Percentiles rank a stretch among this genome's conserved stretches.
Conservation (phyloP, 2,888 invertebrate genomes). For the Geotrupes spiniger region DNA sequence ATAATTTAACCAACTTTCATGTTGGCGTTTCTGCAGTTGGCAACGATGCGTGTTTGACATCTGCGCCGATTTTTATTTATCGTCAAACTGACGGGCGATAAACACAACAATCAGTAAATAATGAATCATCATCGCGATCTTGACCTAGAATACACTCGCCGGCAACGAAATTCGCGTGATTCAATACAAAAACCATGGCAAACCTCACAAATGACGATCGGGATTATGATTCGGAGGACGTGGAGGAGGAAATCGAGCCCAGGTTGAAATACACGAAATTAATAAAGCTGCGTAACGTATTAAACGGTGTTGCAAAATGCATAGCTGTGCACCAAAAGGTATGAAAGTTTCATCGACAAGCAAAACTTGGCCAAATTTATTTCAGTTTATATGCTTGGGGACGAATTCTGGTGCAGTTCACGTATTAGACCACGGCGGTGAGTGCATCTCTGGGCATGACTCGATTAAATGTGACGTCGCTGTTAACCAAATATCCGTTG, state of each 20-base stretch:
- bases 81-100: too few species aligned
- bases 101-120: too few species aligned
- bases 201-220: too few species aligned
- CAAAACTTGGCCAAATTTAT: too few species aligned
- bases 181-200: too few species aligned
- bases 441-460: slow-evolving; percentile 69
- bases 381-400: slow-evolving; percentile 85
- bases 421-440: slow-evolving; percentile 89
- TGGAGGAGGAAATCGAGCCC: slow-evolving; percentile 69
- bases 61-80: too few species aligned
- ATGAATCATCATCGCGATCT: too few species aligned
- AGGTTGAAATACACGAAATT: slow-evolving; percentile 89
- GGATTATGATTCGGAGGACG: slow-evolving; percentile 44
- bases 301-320: slow-evolving; percentile 86
- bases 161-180: too few species aligned
- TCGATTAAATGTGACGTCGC: slow-evolving; percentile 80
- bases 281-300: slow-evolving; percentile 76
- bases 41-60: too few species aligned
- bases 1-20: too few species aligned
- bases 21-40: too few species aligned
- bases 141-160: too few species aligned
- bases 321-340: slow-evolving; percentile 92
- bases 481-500: slow-evolving; percentile 93
- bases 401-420: slow-evolving; percentile 90
- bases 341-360: slow-evolving; percentile 22